Base-by-base conservation (phyloP, 2,113 vertebrate genomes). In the Colaptes auratus region DNA sequence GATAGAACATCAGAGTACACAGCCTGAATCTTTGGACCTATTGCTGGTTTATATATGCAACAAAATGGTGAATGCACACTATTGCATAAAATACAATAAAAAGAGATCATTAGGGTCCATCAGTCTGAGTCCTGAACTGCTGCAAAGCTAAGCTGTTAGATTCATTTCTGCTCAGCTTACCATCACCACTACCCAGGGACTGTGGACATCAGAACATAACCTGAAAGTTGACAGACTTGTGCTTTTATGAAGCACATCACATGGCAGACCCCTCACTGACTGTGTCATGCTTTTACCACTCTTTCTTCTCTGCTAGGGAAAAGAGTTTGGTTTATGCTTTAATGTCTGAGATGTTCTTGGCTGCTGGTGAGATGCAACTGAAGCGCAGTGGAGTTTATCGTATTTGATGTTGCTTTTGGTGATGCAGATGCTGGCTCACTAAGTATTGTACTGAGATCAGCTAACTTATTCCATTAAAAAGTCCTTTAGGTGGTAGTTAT, bases 381-480 rank as follows among this genome's bases (percentile, higher is more conserved):
- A 52, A 88, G 61, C 55, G 35, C 61, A 91, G 75, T 71, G 36
- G 67, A 66, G 12, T 81, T 95, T 74, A 36, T 66, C 9, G 2
- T 78, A 53, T 91, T 86, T 94, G 58, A 24, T 83, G n/a, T n/a
- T 89, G 70, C 33, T 78, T 74, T 86, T 81, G 75, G 69, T 52
- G 65, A 39, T 81, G 74, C 9, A 39, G 82, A 50, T 69, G 16
- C 70, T 63, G 84, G 42, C 48, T 91, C 53, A 12, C 42, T 74
- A 53, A 66, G 18, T 86, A 75, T 74, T 89, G 21, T 48, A 86
- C 75, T 78, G 85, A 91, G 33, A 90, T 83, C 33, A 77, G 44
- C 89, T 84, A 84, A 83, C 35, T 92, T 44, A 83, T 90, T 91
- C 95, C 53, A 80, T 91, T 91, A 58, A 81, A 66, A 88, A 60